phyloP scores from a whole-genome alignment of 2,888 invertebrate species.

The Clanis bilineata region DNA sequence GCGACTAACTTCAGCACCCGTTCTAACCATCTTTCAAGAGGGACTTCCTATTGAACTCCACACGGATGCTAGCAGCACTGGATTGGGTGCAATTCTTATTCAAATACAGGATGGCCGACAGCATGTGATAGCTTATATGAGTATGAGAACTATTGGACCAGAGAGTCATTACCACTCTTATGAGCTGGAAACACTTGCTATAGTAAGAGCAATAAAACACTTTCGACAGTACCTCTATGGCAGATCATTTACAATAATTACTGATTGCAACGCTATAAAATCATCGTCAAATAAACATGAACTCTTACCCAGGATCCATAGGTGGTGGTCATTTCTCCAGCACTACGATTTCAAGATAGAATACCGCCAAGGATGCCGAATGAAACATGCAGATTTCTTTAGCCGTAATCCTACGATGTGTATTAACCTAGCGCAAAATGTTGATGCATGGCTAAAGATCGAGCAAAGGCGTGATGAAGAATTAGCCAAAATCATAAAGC shows the following conservation, averaged over 20 bases:
- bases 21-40: constrained; percentile 32
- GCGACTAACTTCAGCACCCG: constrained; percentile 27
- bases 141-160: constrained; percentile 13
- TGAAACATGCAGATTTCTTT: constrained; percentile 36
- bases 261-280: neutral
- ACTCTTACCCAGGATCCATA: constrained; percentile 27
- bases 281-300: constrained; percentile 26
- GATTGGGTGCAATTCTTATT: constrained; percentile 33
- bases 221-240: constrained; percentile 30
- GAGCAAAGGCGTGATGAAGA: no score
- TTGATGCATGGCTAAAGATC: no score
- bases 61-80: constrained; percentile 33
- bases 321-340: constrained; percentile 33
- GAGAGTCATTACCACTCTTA: constrained; percentile 33
- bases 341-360: constrained; percentile 32
- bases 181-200: constrained; percentile 34
- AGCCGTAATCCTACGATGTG: constrained; percentile 36
- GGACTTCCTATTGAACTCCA: constrained; percentile 26
- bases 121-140: constrained; percentile 31
- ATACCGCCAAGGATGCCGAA: constrained; percentile 25
- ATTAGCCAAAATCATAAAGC: no score
- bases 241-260: constrained; percentile 18
- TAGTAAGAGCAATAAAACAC: constrained; percentile 30
- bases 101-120: constrained; percentile 25
- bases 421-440: no score